These are phyloP conservation scores for Beaufortia kweichowensis DNA, from an alignment of 2,113 vertebrate genomes.

Conservation along the genomic window DNA sequence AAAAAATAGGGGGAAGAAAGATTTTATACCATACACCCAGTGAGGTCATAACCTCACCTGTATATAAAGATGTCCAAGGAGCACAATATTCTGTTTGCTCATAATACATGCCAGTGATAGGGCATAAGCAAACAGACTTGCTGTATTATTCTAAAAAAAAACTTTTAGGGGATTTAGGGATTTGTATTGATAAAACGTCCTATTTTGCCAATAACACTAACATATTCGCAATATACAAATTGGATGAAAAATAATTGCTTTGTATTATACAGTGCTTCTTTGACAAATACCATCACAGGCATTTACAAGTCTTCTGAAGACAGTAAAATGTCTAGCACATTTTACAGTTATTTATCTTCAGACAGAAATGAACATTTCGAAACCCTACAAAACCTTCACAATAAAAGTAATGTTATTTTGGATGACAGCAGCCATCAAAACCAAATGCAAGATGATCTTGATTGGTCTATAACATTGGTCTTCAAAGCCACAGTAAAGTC, in stretches of 20 bases:
- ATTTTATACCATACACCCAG: constrained; percentile 74
- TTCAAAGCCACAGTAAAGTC: neutral
- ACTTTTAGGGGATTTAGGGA: neutral
- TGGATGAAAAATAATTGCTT: neutral
- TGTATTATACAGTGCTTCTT: constrained; percentile 54
- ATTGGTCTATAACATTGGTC: neutral
- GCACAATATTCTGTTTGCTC: constrained; percentile 51
- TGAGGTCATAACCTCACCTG: constrained; percentile 62
- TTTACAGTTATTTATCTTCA: neutral
- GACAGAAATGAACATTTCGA: constrained; percentile 11
- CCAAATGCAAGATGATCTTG: neutral
- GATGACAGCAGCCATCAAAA: neutral
- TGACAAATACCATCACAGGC: constrained; percentile 46
- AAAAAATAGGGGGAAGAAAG: constrained; percentile 67
- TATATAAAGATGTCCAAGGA: constrained; percentile 54
- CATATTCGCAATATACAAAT: neutral
- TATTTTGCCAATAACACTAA: neutral
- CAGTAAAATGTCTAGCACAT: neutral
- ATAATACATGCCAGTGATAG: neutral
- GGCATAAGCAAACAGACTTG: neutral
- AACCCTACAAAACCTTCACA: neutral
- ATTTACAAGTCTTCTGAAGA: constrained; percentile 35
- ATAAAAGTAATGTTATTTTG: neutral
- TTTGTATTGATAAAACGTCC: neutral
- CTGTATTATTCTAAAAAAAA: neutral